phyloP scores from a whole-genome alignment of 2,113 vertebrate genomes.

The Prunella fulvescens region DNA sequence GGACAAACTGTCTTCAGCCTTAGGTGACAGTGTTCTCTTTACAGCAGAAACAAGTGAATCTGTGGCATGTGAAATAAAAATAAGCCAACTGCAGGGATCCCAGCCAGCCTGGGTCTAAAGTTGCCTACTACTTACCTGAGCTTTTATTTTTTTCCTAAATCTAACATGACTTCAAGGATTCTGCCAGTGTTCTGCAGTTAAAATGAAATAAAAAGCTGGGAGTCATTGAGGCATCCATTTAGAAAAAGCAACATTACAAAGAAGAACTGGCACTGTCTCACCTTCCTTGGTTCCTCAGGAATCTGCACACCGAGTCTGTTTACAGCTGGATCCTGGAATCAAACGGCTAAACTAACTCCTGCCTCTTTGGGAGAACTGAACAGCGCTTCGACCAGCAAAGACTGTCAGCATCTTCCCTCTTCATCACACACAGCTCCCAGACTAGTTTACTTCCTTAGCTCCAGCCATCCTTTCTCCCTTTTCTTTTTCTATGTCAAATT shows the following conservation, averaged over 20 bases:
- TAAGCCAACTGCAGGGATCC: neutral
- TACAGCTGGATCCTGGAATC: neutral
- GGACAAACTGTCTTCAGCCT: neutral
- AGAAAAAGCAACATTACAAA: neutral
- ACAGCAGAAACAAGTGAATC: neutral
- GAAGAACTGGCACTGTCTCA: too few relatives aligned
- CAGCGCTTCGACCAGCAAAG: neutral
- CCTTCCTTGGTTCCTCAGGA: neutral
- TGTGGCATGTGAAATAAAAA: neutral
- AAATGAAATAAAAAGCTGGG: neutral
- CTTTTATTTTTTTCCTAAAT: neutral
- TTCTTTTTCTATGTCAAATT: neutral
- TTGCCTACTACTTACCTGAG: neutral
- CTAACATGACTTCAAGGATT: neutral
- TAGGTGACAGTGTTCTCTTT: neutral
- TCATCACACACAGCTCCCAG: neutral
- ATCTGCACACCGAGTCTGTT: accelerated
- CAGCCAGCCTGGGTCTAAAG: neutral
- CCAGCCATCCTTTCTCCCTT: neutral
- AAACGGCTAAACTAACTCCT: neutral
- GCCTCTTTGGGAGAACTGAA: neutral
- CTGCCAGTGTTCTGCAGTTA: neutral
- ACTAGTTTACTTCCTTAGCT: neutral
- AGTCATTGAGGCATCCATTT: neutral
- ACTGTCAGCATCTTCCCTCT: neutral